These are phyloP conservation scores for Polylopha cassiicola DNA, from an alignment of 2,888 invertebrate species.

Conservation along the genomic window DNA sequence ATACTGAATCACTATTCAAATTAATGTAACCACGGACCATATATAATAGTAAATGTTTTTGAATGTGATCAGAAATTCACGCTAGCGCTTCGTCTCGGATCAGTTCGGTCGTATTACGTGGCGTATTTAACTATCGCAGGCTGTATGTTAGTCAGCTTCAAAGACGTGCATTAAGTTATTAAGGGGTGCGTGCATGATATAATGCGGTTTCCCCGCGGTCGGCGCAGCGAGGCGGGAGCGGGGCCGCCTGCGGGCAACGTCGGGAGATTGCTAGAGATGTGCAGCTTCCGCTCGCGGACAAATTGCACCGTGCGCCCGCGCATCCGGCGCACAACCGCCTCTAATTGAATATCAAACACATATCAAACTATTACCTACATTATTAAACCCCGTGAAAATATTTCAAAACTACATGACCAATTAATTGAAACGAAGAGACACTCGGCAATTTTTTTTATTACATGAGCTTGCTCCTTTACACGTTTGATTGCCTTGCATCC, in stretches of 20 bases:
- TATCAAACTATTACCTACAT: slow-evolving; percentile 32
- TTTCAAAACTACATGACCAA: slow-evolving; percentile 30
- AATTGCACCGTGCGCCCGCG: slow-evolving; percentile 43
- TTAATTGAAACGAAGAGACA: slow-evolving; percentile 29
- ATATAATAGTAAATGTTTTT: too few species aligned
- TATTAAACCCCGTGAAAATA: slow-evolving; percentile 30
- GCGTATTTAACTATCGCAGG: too few species aligned
- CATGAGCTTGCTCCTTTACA: background rate
- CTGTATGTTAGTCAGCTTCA: slow-evolving; percentile 4
- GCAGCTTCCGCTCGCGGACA: slow-evolving; percentile 58
- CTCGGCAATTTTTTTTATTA: slow-evolving; percentile 25
- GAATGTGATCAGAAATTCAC: too few species aligned
- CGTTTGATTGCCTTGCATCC: slow-evolving; percentile 32
- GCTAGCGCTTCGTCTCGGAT: too few species aligned
- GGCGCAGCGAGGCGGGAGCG: slow-evolving; percentile 7
- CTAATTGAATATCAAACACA: slow-evolving; percentile 50
- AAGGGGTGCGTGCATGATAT: slow-evolving; percentile 20
- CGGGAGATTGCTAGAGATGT: slow-evolving; percentile 53
- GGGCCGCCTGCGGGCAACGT: slow-evolving; percentile 25
- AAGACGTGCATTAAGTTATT: slow-evolving; percentile 19
- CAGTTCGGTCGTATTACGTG: too few species aligned
- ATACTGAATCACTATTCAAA: slow-evolving; percentile 31
- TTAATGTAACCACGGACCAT: too few species aligned
- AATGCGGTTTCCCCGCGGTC: slow-evolving; percentile 7
- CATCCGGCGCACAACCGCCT: slow-evolving; percentile 41